Base-by-base conservation (phyloP, 92 coral and sea anemone species). In the Palythoa heliodiscus region DNA sequence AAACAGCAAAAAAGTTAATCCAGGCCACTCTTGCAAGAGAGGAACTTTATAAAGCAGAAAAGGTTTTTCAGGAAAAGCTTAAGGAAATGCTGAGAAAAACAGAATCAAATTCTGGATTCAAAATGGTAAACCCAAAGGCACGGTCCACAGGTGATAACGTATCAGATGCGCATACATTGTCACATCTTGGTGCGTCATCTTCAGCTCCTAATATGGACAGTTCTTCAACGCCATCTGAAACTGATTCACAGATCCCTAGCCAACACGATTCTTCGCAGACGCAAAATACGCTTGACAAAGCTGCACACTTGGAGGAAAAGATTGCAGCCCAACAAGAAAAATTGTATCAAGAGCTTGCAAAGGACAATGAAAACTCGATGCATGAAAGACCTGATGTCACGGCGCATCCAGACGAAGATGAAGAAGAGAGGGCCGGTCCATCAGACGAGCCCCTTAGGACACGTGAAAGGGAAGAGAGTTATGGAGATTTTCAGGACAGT, bases 281-380 rank as follows among this genome's bases (percentile, higher is more conserved):
- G 11, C 90, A 92, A 76, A 87, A 94, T 60, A 90, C 91, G 48
- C 84, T 89, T 68, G 89, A 90, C 48, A 95, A 90, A 60, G 98
- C 98, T 3, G 98, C 98, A 3, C 98, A 94, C 76, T 86, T 94
- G 57, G 98, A 94, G 43, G 98, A 94, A 82, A 94, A 94, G 74
- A 93, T 94, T 43, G 98, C 98, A 19, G 92, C 87, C 2, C 98
- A 94, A 61, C 98, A 94, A 86, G 98, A 94, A 11, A 84, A 87
- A 71, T 88, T 94, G 93, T 94, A 94, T 69, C 92, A 92, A 13
- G 91, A 88, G 15, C 87, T 94, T 48, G 82, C 91, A 22, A 58
- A 75, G 16, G 40, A 19, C 17, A 93, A 89, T 61, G 95, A 87
- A 12, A 47, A 52, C 40, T 12, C 8, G 23, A 40, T 48, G 47